Conservation (phyloP, 2,113 vertebrate genomes). For the Ciconia maguari region DNA sequence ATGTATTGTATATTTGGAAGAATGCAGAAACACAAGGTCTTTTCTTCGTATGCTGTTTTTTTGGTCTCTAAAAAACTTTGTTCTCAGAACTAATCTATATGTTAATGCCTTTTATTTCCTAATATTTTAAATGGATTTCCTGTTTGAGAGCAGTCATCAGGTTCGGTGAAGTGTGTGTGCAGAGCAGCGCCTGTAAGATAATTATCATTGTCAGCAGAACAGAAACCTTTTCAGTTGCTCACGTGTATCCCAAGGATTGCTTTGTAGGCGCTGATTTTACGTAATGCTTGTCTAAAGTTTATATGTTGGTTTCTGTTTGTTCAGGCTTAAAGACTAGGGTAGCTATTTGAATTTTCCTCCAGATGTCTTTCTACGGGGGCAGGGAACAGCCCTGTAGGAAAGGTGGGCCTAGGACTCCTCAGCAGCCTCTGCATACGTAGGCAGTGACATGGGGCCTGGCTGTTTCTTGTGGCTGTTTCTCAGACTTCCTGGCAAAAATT, state of each 20-base stretch:
- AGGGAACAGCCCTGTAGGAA: neutral
- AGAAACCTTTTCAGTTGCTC: neutral
- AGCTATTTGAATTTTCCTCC: neutral
- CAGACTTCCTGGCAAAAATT: neutral
- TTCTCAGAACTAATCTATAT: neutral
- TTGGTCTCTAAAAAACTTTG: neutral
- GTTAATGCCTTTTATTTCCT: neutral
- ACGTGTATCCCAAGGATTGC: neutral
- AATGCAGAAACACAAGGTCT: neutral
- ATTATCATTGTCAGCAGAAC: neutral
- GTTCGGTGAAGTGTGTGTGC: neutral
- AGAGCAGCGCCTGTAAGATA: neutral
- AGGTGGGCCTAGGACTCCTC: neutral
- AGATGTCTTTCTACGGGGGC: neutral
- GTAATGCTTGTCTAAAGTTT: neutral
- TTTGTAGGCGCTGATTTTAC: neutral
- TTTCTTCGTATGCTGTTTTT: neutral
- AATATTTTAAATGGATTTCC: neutral
- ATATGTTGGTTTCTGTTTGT: neutral
- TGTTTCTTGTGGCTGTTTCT: neutral
- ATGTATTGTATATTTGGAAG: neutral
- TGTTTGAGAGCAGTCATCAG: neutral
- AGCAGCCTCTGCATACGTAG: fast-evolving
- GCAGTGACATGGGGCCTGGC: neutral
- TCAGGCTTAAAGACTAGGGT: neutral